These are phyloP conservation scores for Sturnus vulgaris DNA, from an alignment of 2,113 vertebrate species.

Conservation along the genomic window DNA sequence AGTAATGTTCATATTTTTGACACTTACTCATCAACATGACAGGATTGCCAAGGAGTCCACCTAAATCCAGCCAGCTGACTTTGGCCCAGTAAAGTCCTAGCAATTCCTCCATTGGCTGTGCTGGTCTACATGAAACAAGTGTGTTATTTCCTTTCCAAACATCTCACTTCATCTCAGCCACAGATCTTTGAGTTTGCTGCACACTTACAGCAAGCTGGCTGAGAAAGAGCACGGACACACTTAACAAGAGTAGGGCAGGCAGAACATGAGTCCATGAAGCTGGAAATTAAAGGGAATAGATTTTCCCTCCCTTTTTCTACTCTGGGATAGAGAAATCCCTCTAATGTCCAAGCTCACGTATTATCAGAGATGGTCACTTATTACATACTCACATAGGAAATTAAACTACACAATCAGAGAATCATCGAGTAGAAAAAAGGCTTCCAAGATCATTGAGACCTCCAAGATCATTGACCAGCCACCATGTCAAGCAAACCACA, in stretches of 20 bases:
- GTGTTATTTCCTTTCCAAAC: neutral
- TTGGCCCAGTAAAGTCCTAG: neutral
- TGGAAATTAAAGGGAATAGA: neutral
- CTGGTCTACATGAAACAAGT: neutral
- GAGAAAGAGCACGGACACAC: neutral
- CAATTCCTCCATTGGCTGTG: neutral
- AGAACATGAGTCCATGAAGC: neutral
- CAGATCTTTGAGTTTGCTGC: neutral
- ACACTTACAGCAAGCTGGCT: neutral
- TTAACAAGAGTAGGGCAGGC: neutral
- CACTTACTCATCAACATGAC: neutral
- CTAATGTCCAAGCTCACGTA: neutral
- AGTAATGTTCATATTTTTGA: neutral
- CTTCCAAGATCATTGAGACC: neutral
- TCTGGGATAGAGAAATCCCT: neutral
- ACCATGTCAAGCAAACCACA: neutral
- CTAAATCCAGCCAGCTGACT: neutral
- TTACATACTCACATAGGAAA: neutral
- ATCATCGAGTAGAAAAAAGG: neutral
- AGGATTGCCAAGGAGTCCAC: neutral
- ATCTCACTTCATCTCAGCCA: neutral
- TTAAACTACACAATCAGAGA: neutral
- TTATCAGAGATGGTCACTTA: neutral
- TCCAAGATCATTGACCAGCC: neutral
- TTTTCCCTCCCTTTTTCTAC: neutral